Conservation (phyloP, 2,797 vertebrate genomes). For the Rousettus madagascariensis region DNA sequence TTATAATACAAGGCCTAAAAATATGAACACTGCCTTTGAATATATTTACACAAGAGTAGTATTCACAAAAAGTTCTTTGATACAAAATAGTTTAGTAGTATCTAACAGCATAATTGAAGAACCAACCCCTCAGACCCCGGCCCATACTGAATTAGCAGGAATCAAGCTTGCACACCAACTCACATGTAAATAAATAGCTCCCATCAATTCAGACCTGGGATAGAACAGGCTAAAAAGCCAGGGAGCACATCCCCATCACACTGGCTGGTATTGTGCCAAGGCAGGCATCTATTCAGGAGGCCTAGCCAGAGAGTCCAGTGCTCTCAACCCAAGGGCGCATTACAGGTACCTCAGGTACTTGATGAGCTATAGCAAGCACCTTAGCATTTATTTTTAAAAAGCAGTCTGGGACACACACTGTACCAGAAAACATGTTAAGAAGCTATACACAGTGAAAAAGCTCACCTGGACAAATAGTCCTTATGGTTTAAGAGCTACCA, state of each 20-base stretch:
- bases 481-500: conserved; percentile 50
- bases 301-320: not conserved
- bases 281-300: not conserved
- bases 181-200: not conserved
- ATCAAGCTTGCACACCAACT: not conserved
- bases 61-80: conserved; percentile 87
- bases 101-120: conserved; percentile 79
- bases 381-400: conserved; percentile 51
- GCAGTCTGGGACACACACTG: not conserved
- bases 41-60: conserved; percentile 84
- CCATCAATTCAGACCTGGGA: not conserved
- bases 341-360: not conserved
- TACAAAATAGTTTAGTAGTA: conserved; percentile 82
- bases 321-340: not conserved
- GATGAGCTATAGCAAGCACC: conserved; percentile 63
- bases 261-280: not conserved
- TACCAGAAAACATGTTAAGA: conserved; percentile 20
- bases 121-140: conserved; percentile 69
- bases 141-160: conserved; percentile 32
- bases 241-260: not conserved
- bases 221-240: not conserved
- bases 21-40: conserved; percentile 65
- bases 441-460: conserved; percentile 64
- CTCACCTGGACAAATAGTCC: conserved; percentile 33
- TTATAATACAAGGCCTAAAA: conserved; percentile 81